Base-by-base conservation (phyloP, 2,888 invertebrate genomes). In the Macropis europaea region DNA sequence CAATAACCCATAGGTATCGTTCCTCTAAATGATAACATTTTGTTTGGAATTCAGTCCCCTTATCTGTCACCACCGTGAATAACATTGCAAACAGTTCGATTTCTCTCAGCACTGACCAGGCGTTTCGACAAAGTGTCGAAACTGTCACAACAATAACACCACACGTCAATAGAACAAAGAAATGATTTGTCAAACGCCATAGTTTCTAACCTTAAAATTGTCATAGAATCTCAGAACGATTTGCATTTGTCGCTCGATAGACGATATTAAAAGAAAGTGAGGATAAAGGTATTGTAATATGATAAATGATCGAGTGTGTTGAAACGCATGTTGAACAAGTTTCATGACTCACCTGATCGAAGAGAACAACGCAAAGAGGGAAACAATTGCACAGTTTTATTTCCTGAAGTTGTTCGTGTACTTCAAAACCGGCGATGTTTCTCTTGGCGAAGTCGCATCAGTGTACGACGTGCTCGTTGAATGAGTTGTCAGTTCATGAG, bases 181-280 rank as follows among this genome's bases (percentile, higher is more conserved):
- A 0, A 32, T 28, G 13, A 15, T n/a, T 36, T 47, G 52, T 53
- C 28, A 48, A 17, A 28, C 62, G 70, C 48, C 53, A 42, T 52
- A 52, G 2, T 26, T 72, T 17, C 70, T 69, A 69, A 72, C 69
- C 72, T 61, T 13, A 5, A 52, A 71, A 13, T 0, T 11, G 15
- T 6, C 15, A 6, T 2, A 9, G 6, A 5, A 11, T 1, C 3
- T 0, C 24, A 7, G 1, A 7, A 1, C 3, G 34, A 22, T 1
- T 19, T 13, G 5, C 7, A 3, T 9, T 19, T 38, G 6, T 9
- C 5, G 2, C 4, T 17, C 0, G 0, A 1, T 4, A 2, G 1
- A 22, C 0, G 0, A 2, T 13, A 5, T 9, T n/a, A 1, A 2
- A 1, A 3, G 0, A 0, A 36, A 26, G 9, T 9, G 17, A 11